Percentiles rank a stretch among this genome's conserved stretches.
Evolutionary conservation across 2,888 invertebrate genomes (phyloP).

Genomic region (Stenolophus ochropezus): DNA sequence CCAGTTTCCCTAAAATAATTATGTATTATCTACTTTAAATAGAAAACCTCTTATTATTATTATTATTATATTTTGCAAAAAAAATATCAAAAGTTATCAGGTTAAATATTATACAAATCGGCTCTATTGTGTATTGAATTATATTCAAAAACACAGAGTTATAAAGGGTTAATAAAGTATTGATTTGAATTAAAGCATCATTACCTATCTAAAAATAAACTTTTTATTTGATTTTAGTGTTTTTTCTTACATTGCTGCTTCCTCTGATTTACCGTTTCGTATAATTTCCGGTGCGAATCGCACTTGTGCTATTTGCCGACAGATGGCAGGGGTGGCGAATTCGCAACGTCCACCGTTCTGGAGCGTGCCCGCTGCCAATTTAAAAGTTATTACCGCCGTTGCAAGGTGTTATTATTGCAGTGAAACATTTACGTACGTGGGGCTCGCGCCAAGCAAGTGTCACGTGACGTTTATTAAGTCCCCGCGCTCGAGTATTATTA

Average conservation of each 20-base stretch:
- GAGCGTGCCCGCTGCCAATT: slow-evolving; percentile 54
- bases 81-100: no score
- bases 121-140: no score
- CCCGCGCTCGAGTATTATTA: slow-evolving; percentile 22
- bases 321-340: slow-evolving; percentile 50
- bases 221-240: background rate
- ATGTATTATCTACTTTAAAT: no score
- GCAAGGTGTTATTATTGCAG: slow-evolving; percentile 52
- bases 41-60: no score
- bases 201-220: background rate
- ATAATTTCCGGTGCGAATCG: slow-evolving; percentile 51
- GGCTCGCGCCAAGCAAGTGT: background rate
- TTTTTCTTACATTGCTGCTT: background rate
- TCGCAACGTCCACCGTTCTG: slow-evolving; percentile 26
- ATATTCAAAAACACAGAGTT: no score
- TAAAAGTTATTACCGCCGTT: slow-evolving; percentile 54
- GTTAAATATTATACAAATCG: no score
- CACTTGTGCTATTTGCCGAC: slow-evolving; percentile 51
- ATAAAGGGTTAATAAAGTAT: no score
- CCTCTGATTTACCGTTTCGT: slow-evolving; percentile 50
- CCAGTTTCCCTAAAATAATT: no score
- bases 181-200: no score
- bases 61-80: no score
- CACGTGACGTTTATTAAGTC: slow-evolving; percentile 38
- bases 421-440: slow-evolving; percentile 44